Conservation (phyloP, 2,797 vertebrate species). For the Moxostoma hubbsi region DNA sequence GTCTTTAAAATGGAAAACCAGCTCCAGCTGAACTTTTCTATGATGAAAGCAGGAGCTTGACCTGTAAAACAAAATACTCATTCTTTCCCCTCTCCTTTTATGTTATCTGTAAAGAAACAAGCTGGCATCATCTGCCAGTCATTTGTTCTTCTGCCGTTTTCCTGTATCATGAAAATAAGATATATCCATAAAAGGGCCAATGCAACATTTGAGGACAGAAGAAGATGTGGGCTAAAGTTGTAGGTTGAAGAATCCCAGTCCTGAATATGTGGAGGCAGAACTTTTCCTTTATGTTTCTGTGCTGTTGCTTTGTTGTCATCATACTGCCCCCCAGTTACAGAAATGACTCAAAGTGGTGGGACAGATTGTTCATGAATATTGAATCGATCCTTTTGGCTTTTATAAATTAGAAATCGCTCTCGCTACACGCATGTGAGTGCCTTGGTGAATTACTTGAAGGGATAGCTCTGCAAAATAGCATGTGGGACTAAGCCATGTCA, state of each 20-base stretch:
- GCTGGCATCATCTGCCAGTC: conserved; percentile 9
- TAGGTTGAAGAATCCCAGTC: conserved; percentile 51
- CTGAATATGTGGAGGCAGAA: conserved; percentile 69
- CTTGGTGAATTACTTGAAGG: conserved; percentile 73
- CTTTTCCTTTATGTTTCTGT: conserved; percentile 70
- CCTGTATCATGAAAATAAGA: neutral
- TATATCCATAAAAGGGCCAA: neutral
- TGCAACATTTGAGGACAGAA: neutral
- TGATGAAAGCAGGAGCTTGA: conserved; percentile 23
- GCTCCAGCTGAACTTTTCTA: conserved; percentile 37
- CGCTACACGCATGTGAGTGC: conserved; percentile 67
- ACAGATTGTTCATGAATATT: conserved; percentile 89
- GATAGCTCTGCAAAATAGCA: conserved; percentile 71
- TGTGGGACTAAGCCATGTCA: conserved; percentile 65
- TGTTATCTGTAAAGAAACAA: conserved; percentile 33
- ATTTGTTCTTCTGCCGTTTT: neutral
- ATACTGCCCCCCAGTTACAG: conserved; percentile 79
- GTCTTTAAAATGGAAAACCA: conserved; percentile 31
- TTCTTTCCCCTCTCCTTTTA: conserved; percentile 9
- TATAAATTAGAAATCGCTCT: conserved; percentile 83
- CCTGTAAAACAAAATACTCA: conserved; percentile 40
- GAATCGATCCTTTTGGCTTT: conserved; percentile 84
- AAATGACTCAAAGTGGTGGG: conserved; percentile 77
- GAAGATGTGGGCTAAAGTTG: conserved; percentile 3
- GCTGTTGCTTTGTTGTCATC: conserved; percentile 65